Conservation (phyloP, 2,888 invertebrate genomes). For the Caradrina clavipalpis region DNA sequence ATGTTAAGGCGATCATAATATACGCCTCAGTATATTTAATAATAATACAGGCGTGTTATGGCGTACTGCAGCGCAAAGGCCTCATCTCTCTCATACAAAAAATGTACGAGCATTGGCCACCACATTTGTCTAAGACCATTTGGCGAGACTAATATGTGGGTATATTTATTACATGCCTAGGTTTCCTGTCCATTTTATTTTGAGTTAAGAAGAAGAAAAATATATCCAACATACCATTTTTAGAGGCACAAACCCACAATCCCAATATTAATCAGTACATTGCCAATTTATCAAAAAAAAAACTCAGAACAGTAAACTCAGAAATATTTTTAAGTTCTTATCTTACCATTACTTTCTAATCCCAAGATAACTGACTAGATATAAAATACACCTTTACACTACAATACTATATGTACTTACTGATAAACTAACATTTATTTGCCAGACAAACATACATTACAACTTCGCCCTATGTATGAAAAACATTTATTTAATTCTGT, state of each 20-base stretch:
- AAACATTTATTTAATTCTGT: constrained; percentile 22
- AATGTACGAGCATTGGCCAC: too few relatives aligned
- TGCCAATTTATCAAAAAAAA: neutral
- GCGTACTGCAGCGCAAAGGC: too few relatives aligned
- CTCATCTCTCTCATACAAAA: too few relatives aligned
- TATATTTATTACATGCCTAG: too few relatives aligned
- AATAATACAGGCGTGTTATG: too few relatives aligned
- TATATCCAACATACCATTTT: too few relatives aligned
- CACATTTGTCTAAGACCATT: too few relatives aligned
- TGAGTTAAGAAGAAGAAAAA: too few relatives aligned
- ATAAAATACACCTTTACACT: neutral
- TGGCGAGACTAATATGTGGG: too few relatives aligned
- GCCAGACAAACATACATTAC: neutral
- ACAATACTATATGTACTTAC: neutral
- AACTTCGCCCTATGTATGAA: neutral
- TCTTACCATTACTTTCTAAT: constrained; percentile 17
- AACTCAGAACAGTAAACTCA: neutral
- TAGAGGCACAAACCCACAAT: neutral
- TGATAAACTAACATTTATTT: constrained; percentile 15
- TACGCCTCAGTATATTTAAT: too few relatives aligned
- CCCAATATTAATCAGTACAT: neutral
- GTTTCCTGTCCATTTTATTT: too few relatives aligned
- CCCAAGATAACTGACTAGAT: constrained; percentile 11
- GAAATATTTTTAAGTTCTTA: constrained; percentile 11
- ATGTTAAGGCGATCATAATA: too few relatives aligned